phyloP scores from a whole-genome alignment of 1,140 invertebrate genomes.

The Myzus persicae region DNA sequence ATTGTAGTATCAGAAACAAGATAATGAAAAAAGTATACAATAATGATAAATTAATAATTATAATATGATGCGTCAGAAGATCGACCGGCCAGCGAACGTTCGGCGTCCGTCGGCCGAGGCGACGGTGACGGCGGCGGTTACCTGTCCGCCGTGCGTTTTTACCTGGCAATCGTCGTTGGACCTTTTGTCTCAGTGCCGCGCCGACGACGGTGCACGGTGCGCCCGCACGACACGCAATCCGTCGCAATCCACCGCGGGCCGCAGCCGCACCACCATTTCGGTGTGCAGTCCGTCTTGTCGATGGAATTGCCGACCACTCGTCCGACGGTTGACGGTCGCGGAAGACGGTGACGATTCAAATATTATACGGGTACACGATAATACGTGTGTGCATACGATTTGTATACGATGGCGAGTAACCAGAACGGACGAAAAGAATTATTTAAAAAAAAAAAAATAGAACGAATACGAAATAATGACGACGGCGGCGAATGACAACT shows the following conservation, averaged over 20 bases:
- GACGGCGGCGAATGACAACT: background rate
- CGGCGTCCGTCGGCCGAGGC: background rate
- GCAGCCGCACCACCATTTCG: background rate
- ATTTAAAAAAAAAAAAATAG: background rate
- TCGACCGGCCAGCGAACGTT: background rate
- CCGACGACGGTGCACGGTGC: background rate
- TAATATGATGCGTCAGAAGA: background rate
- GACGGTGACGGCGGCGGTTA: too few species aligned
- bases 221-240: background rate
- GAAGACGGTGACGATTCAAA: background rate
- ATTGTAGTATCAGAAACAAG: too few species aligned
- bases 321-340: background rate
- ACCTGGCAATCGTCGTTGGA: constrained; percentile 48
- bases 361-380: background rate
- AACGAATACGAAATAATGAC: background rate
- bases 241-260: background rate
- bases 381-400: background rate
- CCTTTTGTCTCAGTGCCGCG: constrained; percentile 42
- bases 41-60: background rate
- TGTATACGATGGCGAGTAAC: background rate
- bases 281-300: background rate
- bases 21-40: background rate
- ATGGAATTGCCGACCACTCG: background rate
- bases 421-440: background rate
- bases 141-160: background rate